Base-by-base conservation (phyloP, 2,797 vertebrate species). In the Saxicola maurus region DNA sequence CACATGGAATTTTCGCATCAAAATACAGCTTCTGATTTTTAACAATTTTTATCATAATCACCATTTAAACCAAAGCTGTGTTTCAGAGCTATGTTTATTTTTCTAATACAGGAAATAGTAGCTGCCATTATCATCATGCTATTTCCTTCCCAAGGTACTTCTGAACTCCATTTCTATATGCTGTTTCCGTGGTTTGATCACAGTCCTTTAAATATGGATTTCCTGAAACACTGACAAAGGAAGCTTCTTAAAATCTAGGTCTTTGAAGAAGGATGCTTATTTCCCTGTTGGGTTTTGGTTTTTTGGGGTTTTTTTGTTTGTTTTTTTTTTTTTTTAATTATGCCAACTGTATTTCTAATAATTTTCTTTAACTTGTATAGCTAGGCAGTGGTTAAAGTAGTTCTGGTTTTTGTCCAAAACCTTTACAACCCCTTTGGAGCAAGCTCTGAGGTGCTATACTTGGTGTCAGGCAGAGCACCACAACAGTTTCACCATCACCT, bases 101-200 rank as follows among this genome's bases (percentile, higher is more conserved):
- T 94, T 85, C 93, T 94, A 94, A 96, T 96, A 80, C 80, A 94
- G 96, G 94, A 96, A 95, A 89, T 94, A 94, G 86, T 95, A 93
- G 89, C 64, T 95, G 84, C 80, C 76, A 71, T 94, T 96, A 94
- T 95, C 94, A 82, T 92, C 84, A 73, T 94, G 86, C 77, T 94
- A 46, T 92, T 96, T 96, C 92, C 93, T 96, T 96, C 92, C 90
- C 83, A 68, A 90, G 69, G 80, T 83, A 83, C 81, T 96, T 94
- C 49, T 77, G 86, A 89, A 65, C 62, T 74, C 84, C 61, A 17
- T 30, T 77, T 92, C 92, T 94, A 61, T 69, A 55, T 13, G 27
- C 76, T 94, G 65, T 83, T 96, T 95, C 86, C 48, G 31, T 90
- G 65, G 51, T 16, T 12, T 60, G 40, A 55, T 86, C 94, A 82